Base-by-base conservation (phyloP, 2,888 invertebrate genomes). In the Nycteola revayana region DNA sequence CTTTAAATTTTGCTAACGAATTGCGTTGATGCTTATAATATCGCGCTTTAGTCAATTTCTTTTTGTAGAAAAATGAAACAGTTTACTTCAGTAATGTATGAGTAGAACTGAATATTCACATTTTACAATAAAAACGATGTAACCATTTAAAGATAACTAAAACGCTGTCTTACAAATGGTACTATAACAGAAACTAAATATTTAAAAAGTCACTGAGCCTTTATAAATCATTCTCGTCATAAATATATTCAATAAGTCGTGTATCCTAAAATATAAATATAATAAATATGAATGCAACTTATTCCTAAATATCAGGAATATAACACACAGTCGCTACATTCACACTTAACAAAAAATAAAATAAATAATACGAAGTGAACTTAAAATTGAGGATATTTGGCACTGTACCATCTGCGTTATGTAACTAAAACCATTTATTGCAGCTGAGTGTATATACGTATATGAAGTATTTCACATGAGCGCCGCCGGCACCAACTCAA, bases 251-350 rank as follows among this genome's bases (percentile, higher is more conserved):
- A 74, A 72, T 71, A 65, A 72, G 43, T 56, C 49, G 63, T 80
- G 77, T 82, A 85, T 56, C 75, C 76, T 85, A 81, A 83, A 78
- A 75, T 75, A 83, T 79, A 84, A 86, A 84, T 82, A 80, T 75
- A 74, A 79, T 78, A 83, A 87, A 87, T 82, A 88, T 88, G 88
- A 88, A 87, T 86, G 89, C 79, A 83, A 85, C 89, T 69, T 68
- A 81, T 79, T 85, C 88, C 89, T 87, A 88, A 89, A 89, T 89
- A 88, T 84, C 89, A 89, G 89, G 87, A 88, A 86, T 82, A 75
- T 45, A 72, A 83, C 89, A 86, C 89, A 63, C 83, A 83, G 87
- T 83, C 67, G 87, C 83, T 80, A 83, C 89, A 89, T 84, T 75
- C 88, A 88, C 83, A 82, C 82, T 79, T 75, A 77, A 78, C 73